Conservation (phyloP, 1,140 invertebrate species). For the Pseudomyrmex flavicornis region DNA sequence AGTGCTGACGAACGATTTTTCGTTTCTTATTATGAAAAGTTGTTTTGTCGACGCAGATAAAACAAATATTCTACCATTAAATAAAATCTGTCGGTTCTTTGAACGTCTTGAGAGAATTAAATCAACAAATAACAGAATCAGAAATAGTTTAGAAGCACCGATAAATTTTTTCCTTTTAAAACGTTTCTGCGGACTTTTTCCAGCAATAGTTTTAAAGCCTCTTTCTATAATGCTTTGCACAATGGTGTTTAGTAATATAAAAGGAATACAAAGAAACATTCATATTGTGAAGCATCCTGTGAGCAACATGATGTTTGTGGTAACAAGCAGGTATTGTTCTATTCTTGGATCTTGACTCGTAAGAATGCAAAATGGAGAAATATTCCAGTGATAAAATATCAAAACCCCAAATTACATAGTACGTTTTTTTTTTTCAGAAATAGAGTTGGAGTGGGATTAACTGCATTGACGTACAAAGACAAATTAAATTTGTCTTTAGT, state of each 20-base stretch:
- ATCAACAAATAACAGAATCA: conserved; percentile 66
- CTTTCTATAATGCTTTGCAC: conserved; percentile 74
- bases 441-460: conserved; percentile 75
- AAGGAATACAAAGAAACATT: conserved; percentile 75
- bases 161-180: conserved; percentile 78
- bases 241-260: conserved; percentile 77
- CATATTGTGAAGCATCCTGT: conserved; percentile 73
- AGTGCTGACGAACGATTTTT: conserved; percentile 76
- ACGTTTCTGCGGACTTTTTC: conserved; percentile 73
- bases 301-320: conserved; percentile 77
- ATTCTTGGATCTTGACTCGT: neutral
- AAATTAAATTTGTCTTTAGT: conserved; percentile 77
- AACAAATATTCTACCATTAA: conserved; percentile 25
- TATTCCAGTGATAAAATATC: neutral
- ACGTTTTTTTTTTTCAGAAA: conserved; percentile 48
- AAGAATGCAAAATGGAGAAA: neutral
- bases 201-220: conserved; percentile 69
- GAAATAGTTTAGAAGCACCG: conserved; percentile 68
- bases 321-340: conserved; percentile 75
- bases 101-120: conserved; percentile 72
- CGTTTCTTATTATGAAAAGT: conserved; percentile 73
- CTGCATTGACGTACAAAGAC: conserved; percentile 77
- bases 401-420: too few relatives aligned
- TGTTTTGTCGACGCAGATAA: conserved; percentile 70
- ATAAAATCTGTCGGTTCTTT: conserved; percentile 61